Evolutionary conservation across 2,797 vertebrate genomes (phyloP), one percentile per base, ranked within the genome.

Genomic region (Hydrolagus colliei): DNA sequence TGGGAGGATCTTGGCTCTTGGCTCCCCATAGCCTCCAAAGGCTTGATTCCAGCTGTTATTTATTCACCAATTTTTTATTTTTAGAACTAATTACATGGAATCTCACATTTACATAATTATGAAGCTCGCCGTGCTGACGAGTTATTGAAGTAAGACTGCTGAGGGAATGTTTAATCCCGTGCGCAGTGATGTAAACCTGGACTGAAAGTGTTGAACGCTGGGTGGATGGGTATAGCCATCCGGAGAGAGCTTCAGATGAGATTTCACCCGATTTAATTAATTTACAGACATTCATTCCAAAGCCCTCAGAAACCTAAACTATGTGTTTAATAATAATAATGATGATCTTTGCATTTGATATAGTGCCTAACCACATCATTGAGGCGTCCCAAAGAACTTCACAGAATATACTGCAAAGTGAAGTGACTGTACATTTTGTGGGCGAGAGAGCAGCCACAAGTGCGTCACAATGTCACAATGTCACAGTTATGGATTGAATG

Each of bases 251-350:
- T 52, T 20, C 68, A 65, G 79, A 65, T 68, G 78, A 80, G 79
- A 84, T 27, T 84, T 84, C 79, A 84, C 68, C 65, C 71, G 4
- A 18, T 84, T 41, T 20, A 68, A 84, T 71, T 84, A 84, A 84
- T 41, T 84, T 41, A 67, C 16, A 35, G 71, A 84, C 71, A 84
- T 68, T 35, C 20, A 84, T 68, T 84, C 27, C 32, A 12, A 16
- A 35, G 79, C 62, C 11, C 65, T 18, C 2, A 52, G 41, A 6
- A 3, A 52, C 41, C 41, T 6, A 52, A 52, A 52, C 41, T 52
- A 6, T 52, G 41, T 52, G 41, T 52, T 52, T 52, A 52, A 52
- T 52, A 52, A 52, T 52, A 52, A 52, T 52, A 52, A 52, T 52
- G 6, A 52, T 52, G 41, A 52, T 52, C 41, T 6, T 52, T 52